Conservation (phyloP, 2,888 invertebrate genomes). For the Chironomus riparius region DNA sequence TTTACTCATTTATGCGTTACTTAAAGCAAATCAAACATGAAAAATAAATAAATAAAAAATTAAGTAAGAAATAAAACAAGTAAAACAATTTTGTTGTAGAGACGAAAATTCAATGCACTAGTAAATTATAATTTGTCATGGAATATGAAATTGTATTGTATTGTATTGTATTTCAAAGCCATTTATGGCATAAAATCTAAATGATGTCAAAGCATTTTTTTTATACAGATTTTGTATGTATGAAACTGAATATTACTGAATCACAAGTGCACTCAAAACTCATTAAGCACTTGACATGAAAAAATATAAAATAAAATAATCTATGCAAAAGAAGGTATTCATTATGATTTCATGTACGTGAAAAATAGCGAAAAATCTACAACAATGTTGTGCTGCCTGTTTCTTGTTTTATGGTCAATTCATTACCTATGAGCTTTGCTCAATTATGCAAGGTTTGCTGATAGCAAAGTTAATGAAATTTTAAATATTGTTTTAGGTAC, state of each 20-base stretch:
- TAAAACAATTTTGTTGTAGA: background rate
- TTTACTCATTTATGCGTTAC: background rate
- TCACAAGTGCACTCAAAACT: slow-evolving; percentile 9
- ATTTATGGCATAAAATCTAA: slow-evolving; percentile 18
- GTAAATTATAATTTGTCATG: slow-evolving; percentile 28
- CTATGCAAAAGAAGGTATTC: background rate
- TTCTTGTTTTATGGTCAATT: background rate
- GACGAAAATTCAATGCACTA: slow-evolving; percentile 17
- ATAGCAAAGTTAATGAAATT: no score
- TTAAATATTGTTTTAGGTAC: no score
- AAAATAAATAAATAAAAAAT: background rate
- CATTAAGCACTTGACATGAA: background rate
- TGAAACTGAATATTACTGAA: background rate
- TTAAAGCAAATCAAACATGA: background rate
- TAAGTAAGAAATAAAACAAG: slow-evolving; percentile 2
- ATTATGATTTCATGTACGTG: background rate
- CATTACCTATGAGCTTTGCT: background rate
- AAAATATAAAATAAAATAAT: background rate
- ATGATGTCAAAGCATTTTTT: slow-evolving; percentile 17
- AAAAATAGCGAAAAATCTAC: background rate
- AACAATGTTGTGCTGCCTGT: background rate
- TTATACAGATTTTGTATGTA: background rate
- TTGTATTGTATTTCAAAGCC: slow-evolving; percentile 1
- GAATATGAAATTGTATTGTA: slow-evolving; percentile 8
- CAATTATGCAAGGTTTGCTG: background rate